Evolutionary conservation across 1,140 invertebrate species (phyloP), one percentile per base, ranked within the genome.

Genomic region (Hetaerina americana): DNA sequence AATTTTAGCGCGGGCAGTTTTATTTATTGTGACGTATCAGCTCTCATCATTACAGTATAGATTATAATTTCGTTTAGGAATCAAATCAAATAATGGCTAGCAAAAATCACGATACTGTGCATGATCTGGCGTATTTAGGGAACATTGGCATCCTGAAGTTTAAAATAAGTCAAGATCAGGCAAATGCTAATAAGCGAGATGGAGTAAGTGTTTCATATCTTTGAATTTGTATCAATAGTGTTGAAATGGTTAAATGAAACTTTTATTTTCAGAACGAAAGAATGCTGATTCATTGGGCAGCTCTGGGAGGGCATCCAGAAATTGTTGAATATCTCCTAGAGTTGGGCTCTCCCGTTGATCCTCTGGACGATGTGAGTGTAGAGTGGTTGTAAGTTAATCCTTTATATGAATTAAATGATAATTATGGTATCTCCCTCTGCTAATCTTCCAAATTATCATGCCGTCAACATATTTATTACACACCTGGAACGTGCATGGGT

Each of bases 211-310:
- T 18, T 18, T 3, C 2, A 57, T 1, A 12, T 57, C 40, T 5
- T 57, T 57, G 15, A 18, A 57, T 18, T 57, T 18, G 18, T 40
- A 40, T 8, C 18, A 40, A 40, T 18, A 18, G 6, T 18, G 22
- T 3, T 18, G 22, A 57, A 5, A 2, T 5, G 40, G 2, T 57
- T 57, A 12, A 57, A 18, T 1, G 2, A 18, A 5, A n/a, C 15
- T 57, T 74, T 76, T 72, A 68, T 27, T 81, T 80, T n/a, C 74
- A 89, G 87, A 87, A 83, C 78, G 80, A 78, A 72, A 79, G 87
- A 75, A 79, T 84, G 73, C 81, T 85, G 67, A 78, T 91, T 69
- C 90, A 92, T 76, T 91, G 90, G 89, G 88, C 89, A 70, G 82
- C 85, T 24, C 81, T 90, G 8, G 88, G 88, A 67, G 88, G 88